Evolutionary conservation across 2,113 vertebrate genomes (phyloP).

Genomic region (Meriones unguiculatus): DNA sequence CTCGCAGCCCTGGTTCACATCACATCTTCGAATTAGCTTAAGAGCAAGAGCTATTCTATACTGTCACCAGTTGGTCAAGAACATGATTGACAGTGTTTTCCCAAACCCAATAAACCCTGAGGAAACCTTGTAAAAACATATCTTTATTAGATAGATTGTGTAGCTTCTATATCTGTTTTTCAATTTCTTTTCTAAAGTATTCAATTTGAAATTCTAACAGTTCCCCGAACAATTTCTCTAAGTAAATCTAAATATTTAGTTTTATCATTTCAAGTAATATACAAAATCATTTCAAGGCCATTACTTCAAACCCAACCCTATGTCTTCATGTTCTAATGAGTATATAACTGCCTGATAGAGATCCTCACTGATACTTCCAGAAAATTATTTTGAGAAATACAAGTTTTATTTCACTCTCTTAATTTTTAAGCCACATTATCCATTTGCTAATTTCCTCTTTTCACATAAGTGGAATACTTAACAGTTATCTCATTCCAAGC

Average conservation of each 20-base stretch:
- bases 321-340: not conserved
- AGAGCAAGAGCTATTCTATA: no score
- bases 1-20: not conserved
- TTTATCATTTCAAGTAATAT: not conserved
- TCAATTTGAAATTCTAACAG: not conserved
- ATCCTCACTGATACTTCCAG: not conserved
- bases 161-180: not conserved
- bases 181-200: not conserved
- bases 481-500: not conserved
- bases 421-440: not conserved
- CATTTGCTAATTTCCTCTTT: not conserved
- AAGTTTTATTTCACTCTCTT: not conserved
- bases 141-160: not conserved
- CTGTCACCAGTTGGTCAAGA: not conserved
- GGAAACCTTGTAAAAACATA: not conserved
- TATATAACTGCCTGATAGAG: not conserved
- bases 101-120: not conserved
- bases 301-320: not conserved
- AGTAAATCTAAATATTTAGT: not conserved
- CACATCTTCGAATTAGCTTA: not conserved
- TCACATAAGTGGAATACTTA: not conserved
- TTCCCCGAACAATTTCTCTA: not conserved
- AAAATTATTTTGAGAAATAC: not conserved
- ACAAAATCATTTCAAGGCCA: not conserved
- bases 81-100: not conserved